Base-by-base conservation (phyloP, 2,113 vertebrate genomes). In the Carettochelys insculpta region DNA sequence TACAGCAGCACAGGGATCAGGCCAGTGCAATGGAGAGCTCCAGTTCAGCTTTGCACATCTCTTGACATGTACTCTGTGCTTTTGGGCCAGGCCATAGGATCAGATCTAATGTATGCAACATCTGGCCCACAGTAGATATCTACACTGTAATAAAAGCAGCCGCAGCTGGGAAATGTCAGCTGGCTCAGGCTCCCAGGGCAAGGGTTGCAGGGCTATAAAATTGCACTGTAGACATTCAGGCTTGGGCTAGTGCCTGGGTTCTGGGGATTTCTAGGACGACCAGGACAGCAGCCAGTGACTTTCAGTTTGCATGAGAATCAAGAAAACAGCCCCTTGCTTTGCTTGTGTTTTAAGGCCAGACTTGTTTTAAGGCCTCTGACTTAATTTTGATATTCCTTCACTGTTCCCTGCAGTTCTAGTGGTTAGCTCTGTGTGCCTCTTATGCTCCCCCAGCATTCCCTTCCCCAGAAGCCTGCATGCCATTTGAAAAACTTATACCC, bases 101-200 rank as follows among this genome's bases (percentile, higher is more conserved):
- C 41, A 27, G 71, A 11, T 48, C 85, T 16, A 53, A n/a, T 92
- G 88, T 86, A 34, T 95, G 38, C 84, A 76, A 20, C 61, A 65
- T 38, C 34, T 34, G n/a, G 34, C 34, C 16, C 17, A 31, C 19
- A 19, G 11, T n/a, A 4, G 61, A 34, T 38, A 19, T 38, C 61
- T 38, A 38, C 61, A 10, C 34, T 19, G 61, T 34, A 65, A n/a
- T 10, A 38, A 38, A n/a, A 38, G 17, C 19, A n/a, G 7, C 7
- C 9, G 4, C 4, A 7, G 4, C 34, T 65, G 61, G 17, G 17
- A 7, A 20, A 8, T 65, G 34, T 65, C 34, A 38, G 61, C 61
- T 38, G 61, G 11, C 19, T 65, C 8, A n/a, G 34, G 61, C 61
- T 65, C 19, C 19, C 14, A 2, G 56, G 14, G 31, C 56, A 34